Evolutionary conservation across 1,140 invertebrate species (phyloP).

Genomic region (Anagrus nilaparvatae): DNA sequence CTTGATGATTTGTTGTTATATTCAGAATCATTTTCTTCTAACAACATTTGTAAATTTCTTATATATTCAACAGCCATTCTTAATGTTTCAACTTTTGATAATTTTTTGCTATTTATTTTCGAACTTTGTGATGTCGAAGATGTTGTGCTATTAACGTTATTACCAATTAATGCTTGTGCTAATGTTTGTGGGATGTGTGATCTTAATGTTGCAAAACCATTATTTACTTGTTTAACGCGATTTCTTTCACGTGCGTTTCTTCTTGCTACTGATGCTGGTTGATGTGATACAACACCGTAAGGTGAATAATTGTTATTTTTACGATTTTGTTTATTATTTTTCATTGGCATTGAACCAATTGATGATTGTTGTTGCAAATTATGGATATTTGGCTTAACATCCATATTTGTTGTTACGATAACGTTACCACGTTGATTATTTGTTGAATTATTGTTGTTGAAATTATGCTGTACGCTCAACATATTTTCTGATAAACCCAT

Average conservation of each 20-base stretch:
- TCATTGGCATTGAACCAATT: no score
- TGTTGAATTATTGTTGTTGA: conserved; percentile 28
- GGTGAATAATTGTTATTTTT: no score
- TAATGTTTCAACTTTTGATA: conserved; percentile 92
- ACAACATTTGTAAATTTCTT: conserved; percentile 68
- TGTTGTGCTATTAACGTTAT: no score
- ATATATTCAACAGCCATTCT: conserved; percentile 92
- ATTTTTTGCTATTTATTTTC: conserved; percentile 63
- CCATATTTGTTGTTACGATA: conserved; percentile 24
- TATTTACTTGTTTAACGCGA: conserved; percentile 90
- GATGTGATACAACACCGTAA: conserved; percentile 40
- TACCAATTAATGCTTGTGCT: conserved; percentile 50
- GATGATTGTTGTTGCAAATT: no score
- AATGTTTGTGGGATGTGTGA: conserved; percentile 77
- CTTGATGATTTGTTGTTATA: conserved; percentile 18
- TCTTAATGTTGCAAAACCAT: conserved; percentile 78
- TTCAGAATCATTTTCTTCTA: conserved; percentile 58
- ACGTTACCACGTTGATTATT: conserved; percentile 34
- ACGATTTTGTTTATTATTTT: no score
- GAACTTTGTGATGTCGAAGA: conserved; percentile 47
- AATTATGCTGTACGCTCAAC: conserved; percentile 35
- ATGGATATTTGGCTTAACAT: no score
- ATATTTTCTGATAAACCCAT: conserved; percentile 29
- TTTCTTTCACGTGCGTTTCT: conserved; percentile 89
- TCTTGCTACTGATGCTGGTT: conserved; percentile 75